Percentiles rank a stretch among this genome's conserved stretches.
phyloP scores from a whole-genome alignment of 2,113 vertebrate species.

The Columba livia region DNA sequence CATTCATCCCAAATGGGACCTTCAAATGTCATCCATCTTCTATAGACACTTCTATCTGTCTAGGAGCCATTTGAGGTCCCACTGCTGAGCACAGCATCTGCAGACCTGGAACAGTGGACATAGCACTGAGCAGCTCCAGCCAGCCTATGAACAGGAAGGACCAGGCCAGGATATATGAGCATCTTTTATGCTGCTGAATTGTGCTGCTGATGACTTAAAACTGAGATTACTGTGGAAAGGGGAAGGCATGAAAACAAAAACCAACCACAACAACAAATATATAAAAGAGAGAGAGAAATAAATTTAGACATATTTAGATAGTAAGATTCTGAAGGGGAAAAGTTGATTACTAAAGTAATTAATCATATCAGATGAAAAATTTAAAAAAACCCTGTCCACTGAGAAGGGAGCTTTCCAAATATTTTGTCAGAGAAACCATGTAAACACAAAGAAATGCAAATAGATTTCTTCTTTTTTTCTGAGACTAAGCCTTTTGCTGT shows the following conservation, averaged over 20 bases:
- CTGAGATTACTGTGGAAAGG: background rate
- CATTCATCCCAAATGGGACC: background rate
- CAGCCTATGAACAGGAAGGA: background rate
- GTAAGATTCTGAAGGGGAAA: background rate
- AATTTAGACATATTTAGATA: background rate
- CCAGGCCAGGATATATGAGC: background rate
- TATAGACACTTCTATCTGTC: background rate
- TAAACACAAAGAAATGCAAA: background rate
- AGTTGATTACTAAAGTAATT: background rate
- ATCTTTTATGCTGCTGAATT: background rate
- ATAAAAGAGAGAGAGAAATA: background rate
- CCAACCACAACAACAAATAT: no score
- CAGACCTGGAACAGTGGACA: background rate
- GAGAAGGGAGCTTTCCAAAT: background rate
- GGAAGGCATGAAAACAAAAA: background rate
- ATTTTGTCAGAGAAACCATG: background rate
- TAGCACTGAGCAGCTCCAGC: background rate
- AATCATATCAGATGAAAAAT: background rate
- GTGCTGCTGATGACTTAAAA: background rate
- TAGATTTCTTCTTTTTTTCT: background rate
- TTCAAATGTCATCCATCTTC: background rate
- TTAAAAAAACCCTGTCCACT: background rate
- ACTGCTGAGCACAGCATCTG: background rate
- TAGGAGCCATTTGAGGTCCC: background rate
- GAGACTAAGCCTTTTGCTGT: background rate